These are phyloP conservation scores for Hyposoter didymator DNA, from an alignment of 2,888 invertebrate species.

Conservation along the genomic window DNA sequence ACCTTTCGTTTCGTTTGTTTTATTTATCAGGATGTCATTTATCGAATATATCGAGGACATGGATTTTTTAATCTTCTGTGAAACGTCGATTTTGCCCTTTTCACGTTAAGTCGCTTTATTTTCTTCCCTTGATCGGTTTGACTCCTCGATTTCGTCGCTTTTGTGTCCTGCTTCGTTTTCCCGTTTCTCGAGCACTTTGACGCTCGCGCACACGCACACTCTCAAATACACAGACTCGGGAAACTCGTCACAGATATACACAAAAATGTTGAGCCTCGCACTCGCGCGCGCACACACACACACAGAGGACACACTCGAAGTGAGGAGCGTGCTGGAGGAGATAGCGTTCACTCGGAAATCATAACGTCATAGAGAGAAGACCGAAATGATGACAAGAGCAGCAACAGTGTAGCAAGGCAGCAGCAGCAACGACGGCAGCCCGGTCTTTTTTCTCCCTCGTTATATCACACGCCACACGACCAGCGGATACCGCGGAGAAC, in stretches of 20 bases:
- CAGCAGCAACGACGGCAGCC: constrained; percentile 33
- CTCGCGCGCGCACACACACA: constrained; percentile 83
- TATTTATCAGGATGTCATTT: constrained; percentile 74
- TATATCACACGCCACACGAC: constrained; percentile 61
- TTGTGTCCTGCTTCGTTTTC: constrained; percentile 9
- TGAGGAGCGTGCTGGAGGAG: neutral
- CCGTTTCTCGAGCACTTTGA: constrained; percentile 50
- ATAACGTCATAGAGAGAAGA: constrained; percentile 24
- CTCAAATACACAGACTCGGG: neutral
- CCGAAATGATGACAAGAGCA: constrained; percentile 27
- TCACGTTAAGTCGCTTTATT: neutral
- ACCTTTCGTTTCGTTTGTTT: constrained; percentile 12
- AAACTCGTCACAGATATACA: neutral
- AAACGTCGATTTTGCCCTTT: neutral
- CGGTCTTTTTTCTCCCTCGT: constrained; percentile 43
- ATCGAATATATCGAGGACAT: neutral
- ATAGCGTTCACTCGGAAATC: constrained; percentile 33
- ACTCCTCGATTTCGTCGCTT: constrained; percentile 18
- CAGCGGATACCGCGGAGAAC: constrained; percentile 78
- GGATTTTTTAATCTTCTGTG: neutral
- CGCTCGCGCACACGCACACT: constrained; percentile 52
- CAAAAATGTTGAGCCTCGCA: constrained; percentile 45
- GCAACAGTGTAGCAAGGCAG: constrained; percentile 13
- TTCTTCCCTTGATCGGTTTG: constrained; percentile 12
- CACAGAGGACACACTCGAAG: constrained; percentile 24